These are phyloP conservation scores for Lysandra bellargus DNA, from an alignment of 2,888 invertebrate genomes.

Conservation along the genomic window DNA sequence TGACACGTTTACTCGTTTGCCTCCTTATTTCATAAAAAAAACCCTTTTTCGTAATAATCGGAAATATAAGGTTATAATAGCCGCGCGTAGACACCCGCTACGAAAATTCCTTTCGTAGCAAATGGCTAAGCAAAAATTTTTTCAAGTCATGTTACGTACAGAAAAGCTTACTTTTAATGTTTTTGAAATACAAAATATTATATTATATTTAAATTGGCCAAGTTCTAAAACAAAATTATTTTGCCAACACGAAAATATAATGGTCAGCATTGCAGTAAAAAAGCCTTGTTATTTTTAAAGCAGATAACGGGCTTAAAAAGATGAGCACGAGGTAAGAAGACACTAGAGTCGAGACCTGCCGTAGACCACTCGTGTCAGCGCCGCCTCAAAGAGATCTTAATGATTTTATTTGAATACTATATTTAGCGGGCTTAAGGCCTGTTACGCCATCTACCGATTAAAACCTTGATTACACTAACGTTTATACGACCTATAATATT, in stretches of 20 bases:
- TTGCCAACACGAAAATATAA: not conserved
- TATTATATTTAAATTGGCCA: too few species aligned
- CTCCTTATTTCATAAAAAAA: too few species aligned
- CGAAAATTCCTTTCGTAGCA: not conserved
- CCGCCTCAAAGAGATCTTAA: constrained; percentile 57
- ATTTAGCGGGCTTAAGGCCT: not conserved
- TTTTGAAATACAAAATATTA: too few species aligned
- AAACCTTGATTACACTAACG: too few species aligned
- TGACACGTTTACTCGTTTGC: too few species aligned
- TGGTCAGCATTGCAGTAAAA: not conserved
- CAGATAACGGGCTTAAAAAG: constrained; percentile 8
- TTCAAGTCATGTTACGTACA: too few species aligned
- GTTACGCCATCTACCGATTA: too few species aligned
- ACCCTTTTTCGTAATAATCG: not conserved
- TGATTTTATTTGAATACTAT: constrained; percentile 25
- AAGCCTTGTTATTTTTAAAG: not conserved
- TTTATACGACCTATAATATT: too few species aligned
- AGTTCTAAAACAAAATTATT: too few species aligned
- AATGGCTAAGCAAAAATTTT: not conserved
- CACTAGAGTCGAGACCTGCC: not conserved
- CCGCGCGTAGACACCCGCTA: not conserved
- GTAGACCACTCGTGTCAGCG: constrained; percentile 1
- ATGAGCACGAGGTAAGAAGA: not conserved
- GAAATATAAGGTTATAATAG: not conserved
- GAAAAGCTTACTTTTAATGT: too few species aligned